Conservation (phyloP, 2,888 invertebrate species). For the Lithosia quadra region DNA sequence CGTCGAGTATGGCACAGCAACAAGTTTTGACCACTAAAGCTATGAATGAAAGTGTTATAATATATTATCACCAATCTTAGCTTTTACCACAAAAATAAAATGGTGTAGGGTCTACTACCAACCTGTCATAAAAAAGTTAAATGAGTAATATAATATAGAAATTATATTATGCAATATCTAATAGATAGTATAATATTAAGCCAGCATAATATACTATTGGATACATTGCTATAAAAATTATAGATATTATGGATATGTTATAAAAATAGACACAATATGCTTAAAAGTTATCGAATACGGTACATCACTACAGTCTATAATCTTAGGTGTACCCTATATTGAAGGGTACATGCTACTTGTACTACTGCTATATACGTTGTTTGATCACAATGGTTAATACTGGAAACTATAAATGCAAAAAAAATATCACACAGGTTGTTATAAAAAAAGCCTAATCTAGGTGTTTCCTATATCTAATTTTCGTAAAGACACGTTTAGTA, state of each 20-base stretch:
- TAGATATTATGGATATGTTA: conserved; percentile 43
- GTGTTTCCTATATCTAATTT: conserved; percentile 34
- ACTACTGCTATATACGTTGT: conserved; percentile 33
- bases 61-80: background rate
- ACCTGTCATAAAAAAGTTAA: background rate
- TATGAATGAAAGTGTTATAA: background rate
- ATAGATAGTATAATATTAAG: background rate
- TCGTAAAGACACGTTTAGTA: conserved; percentile 50
- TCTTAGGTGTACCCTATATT: conserved; percentile 18
- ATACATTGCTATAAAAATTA: conserved; percentile 35
- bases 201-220: conserved; percentile 29
- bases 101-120: background rate
- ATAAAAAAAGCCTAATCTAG: conserved; percentile 29
- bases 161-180: conserved; percentile 11
- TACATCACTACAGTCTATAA: conserved; percentile 20
- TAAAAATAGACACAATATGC: conserved; percentile 41
- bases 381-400: conserved; percentile 69
- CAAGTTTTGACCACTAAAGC: background rate
- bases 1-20: conserved; percentile 12
- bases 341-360: conserved; percentile 24
- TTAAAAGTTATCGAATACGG: conserved; percentile 23
- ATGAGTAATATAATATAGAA: conserved; percentile 1
- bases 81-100: background rate
- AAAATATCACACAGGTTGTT: conserved; percentile 65
- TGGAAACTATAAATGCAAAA: conserved; percentile 67